Evolutionary conservation across 2,113 vertebrate genomes (phyloP), one percentile per base, ranked within the genome.

Genomic region (Motacilla tschutschensis): DNA sequence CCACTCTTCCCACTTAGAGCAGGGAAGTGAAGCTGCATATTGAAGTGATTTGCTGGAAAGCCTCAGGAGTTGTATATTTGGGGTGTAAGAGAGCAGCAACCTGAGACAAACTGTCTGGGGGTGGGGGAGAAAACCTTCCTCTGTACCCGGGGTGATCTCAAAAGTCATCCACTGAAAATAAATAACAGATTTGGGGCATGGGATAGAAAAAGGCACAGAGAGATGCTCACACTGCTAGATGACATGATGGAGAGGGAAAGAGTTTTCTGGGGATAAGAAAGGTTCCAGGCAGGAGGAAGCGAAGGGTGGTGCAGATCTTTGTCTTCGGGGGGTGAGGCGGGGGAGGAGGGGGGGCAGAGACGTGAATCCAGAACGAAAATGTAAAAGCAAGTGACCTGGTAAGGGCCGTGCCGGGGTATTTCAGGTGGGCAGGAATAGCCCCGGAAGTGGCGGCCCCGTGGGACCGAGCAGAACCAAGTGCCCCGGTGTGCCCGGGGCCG

Each of bases 91-190:
- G 19, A n/a, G 24, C 46, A 65, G 21, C 0, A 1, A 65, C 46
- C 41, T 3, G 12, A 44, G 50, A 26, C 8, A n/a, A 35, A 19
- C 31, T 36, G 9, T 35, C 5, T 0, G 5, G 21, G 9, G 9
- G 31, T 14, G 19, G 13, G 4, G 33, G 26, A 22, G 24, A n/a
- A 38, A 64, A 5, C 7, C 31, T 75, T 51, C 17, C 28, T 60
- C 22, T 79, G 25, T 33, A n/a, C 25, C 10, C 43, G 41, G 29
- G 2, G n/a, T 33, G 19, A 24, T 76, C 51, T 58, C 73, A 60
- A 62, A 83, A 79, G 38, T 40, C 50, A 36, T 0, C 4, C 17
- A 44, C 19, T 33, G 26, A 54, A 76, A 58, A 28, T 4, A 38
- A 29, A 66, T 16, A 26, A 2, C 29, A 26, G 22, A 11, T 50